A percentile compares a stretch with the other conserved stretches of the same genome.
Conservation (phyloP, 1,140 invertebrate species). For the Ridgeia piscesae region DNA sequence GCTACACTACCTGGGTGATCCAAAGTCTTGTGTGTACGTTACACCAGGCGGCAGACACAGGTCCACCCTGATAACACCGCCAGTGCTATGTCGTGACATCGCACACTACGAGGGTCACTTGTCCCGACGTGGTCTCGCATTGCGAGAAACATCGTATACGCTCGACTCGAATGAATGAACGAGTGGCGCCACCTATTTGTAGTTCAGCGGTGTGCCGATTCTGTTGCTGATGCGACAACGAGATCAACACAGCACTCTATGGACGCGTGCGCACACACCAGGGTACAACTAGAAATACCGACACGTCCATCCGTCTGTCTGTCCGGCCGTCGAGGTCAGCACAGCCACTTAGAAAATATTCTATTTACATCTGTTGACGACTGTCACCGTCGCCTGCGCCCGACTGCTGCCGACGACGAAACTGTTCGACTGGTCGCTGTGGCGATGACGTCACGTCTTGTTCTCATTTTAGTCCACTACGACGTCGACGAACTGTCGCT, state of each 20-base stretch:
- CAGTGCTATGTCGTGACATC: neutral
- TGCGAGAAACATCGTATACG: neutral
- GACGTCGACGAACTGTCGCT: neutral
- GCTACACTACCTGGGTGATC: neutral
- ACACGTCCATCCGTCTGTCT: neutral
- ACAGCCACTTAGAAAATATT: slow-evolving; percentile 1
- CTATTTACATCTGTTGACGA: slow-evolving; percentile 5
- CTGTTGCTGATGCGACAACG: neutral
- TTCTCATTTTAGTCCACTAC: neutral
- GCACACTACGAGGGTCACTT: neutral
- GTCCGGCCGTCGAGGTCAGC: no score
- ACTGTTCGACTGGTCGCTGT: neutral
- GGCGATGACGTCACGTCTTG: neutral
- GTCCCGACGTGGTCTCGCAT: neutral
- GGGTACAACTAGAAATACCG: neutral
- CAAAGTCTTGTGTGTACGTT: neutral
- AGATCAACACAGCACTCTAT: neutral
- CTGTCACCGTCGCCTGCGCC: neutral
- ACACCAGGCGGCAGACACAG: neutral
- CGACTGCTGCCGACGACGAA: neutral
- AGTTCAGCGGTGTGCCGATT: neutral
- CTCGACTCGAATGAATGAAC: neutral
- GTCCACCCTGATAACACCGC: neutral
- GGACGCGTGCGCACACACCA: neutral
- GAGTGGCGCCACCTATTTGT: neutral